Conservation (phyloP, 1,140 invertebrate species). For the Drosophila kikkawai region DNA sequence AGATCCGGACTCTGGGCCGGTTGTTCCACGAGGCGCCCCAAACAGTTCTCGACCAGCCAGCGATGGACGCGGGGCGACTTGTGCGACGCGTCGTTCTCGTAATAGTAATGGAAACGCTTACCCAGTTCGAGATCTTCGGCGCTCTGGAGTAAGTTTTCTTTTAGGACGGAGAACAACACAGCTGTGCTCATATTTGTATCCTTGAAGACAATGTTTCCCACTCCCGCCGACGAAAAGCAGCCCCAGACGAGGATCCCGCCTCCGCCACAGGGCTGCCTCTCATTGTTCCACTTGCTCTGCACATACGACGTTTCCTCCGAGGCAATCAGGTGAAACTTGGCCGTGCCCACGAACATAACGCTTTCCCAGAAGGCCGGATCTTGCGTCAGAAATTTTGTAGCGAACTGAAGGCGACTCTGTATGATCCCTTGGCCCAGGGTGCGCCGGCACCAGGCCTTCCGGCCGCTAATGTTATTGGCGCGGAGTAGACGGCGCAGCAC, state of each 20-base stretch:
- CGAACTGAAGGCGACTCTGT: neutral
- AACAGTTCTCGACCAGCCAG: slow-evolving; percentile 1
- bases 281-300: slow-evolving; percentile 18
- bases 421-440: neutral
- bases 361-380: neutral
- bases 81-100: neutral
- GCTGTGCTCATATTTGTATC: neutral
- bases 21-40: neutral
- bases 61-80: neutral
- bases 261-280: slow-evolving; percentile 7
- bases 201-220: slow-evolving; percentile 9
- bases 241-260: slow-evolving; percentile 7
- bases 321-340: slow-evolving; percentile 12
- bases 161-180: neutral
- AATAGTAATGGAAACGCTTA: slow-evolving; percentile 1
- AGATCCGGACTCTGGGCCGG: slow-evolving; percentile 15
- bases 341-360: slow-evolving; percentile 4
- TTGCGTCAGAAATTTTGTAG: neutral
- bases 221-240: slow-evolving; percentile 2
- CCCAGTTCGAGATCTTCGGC: slow-evolving; percentile 5
- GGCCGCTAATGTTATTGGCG: slow-evolving; percentile 3
- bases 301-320: slow-evolving; percentile 11
- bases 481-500: slow-evolving; percentile 3
- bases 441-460: neutral
- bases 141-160: slow-evolving; percentile 2